Percentiles rank a stretch among this genome's conserved stretches.
These are phyloP conservation scores for Sebastolobus altivelis DNA, from an alignment of 2,797 vertebrate genomes.

Conservation along the genomic window DNA sequence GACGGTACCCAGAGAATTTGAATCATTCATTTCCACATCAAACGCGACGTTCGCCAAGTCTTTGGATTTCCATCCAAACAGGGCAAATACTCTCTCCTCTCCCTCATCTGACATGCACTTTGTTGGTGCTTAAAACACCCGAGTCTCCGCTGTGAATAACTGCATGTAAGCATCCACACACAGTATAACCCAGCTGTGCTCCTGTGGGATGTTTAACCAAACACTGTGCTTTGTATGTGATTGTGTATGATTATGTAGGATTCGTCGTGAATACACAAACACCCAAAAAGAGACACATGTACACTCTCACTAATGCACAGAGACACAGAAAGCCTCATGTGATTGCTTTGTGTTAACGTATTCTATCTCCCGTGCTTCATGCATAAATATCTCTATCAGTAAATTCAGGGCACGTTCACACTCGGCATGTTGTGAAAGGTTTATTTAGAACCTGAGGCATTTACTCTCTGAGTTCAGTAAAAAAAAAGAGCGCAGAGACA, in stretches of 20 bases:
- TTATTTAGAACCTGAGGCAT: conserved; percentile 39
- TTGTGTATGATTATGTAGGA: neutral
- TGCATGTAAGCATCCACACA: neutral
- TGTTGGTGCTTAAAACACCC: conserved; percentile 39
- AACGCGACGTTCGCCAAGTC: conserved; percentile 27
- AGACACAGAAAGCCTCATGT: neutral
- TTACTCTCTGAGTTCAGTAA: neutral
- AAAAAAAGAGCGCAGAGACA: conserved; percentile 7
- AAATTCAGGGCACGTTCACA: conserved; percentile 33
- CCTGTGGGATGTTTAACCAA: neutral
- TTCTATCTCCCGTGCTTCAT: conserved; percentile 10
- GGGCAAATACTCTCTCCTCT: conserved; percentile 21
- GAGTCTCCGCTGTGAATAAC: conserved; percentile 5
- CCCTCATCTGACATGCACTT: conserved; percentile 63
- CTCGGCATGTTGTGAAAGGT: conserved; percentile 17
- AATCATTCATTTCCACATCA: conserved; percentile 63
- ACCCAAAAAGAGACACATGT: neutral
- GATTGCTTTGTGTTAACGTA: conserved; percentile 26
- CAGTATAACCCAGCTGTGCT: neutral
- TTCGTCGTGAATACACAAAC: neutral
- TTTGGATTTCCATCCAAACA: conserved; percentile 55
- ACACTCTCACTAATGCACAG: neutral
- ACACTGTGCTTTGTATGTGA: neutral
- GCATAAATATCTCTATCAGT: conserved; percentile 1
- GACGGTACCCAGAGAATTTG: conserved; percentile 28